Conservation (phyloP, 2,797 vertebrate genomes). For the Lophius americanus region DNA sequence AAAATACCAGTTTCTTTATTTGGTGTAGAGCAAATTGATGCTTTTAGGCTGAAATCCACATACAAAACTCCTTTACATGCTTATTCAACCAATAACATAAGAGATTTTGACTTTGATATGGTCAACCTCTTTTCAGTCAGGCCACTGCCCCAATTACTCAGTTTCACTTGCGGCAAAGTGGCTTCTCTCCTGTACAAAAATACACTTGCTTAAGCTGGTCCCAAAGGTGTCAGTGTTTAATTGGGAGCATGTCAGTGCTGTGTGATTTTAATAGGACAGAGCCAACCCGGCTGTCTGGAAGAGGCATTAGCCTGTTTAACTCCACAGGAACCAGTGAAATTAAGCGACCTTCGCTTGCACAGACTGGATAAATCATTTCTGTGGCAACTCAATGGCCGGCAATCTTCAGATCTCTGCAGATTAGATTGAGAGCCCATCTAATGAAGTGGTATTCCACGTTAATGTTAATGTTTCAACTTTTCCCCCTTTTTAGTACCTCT, state of each 20-base stretch:
- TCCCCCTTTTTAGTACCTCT: conserved; percentile 10
- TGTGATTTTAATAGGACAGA: conserved; percentile 47
- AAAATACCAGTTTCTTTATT: too few relatives aligned
- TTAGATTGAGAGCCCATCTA: conserved; percentile 37
- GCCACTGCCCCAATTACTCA: conserved; percentile 3
- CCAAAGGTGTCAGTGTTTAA: conserved; percentile 46
- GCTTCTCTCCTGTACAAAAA: conserved; percentile 17
- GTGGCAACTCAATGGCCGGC: conserved; percentile 21
- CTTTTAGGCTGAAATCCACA: conserved; percentile 1
- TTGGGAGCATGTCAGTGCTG: conserved; percentile 39
- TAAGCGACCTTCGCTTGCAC: conserved; percentile 13
- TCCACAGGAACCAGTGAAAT: conserved; percentile 49
- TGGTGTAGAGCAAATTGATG: background rate
- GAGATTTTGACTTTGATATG: background rate
- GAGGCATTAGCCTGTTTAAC: conserved; percentile 47
- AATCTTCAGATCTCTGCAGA: conserved; percentile 28
- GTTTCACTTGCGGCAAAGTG: conserved; percentile 19
- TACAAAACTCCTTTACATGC: background rate
- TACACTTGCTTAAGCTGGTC: conserved; percentile 18
- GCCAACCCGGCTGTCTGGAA: conserved; percentile 12
- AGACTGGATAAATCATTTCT: conserved; percentile 22
- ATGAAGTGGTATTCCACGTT: conserved; percentile 45
- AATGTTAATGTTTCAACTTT: conserved; percentile 27
- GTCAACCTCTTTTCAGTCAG: background rate
- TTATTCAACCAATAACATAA: background rate